These are phyloP conservation scores for Mythimna vitellina DNA, from an alignment of 2,888 invertebrate genomes.

Conservation along the genomic window DNA sequence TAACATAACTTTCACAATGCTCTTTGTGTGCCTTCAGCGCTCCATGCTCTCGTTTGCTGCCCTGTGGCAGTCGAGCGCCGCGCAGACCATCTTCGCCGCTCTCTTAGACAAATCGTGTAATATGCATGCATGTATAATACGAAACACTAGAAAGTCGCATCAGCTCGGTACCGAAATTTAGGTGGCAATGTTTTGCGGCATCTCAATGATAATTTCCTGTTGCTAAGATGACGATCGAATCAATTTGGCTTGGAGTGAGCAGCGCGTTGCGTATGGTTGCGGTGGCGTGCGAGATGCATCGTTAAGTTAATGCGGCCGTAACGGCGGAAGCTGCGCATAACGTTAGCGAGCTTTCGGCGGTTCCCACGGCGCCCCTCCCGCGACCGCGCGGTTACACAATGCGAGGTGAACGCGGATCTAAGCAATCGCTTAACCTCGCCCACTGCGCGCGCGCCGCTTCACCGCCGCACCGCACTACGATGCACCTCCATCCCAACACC, in stretches of 20 bases:
- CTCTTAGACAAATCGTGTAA: conserved; percentile 57
- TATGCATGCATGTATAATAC: conserved; percentile 46
- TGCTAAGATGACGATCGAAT: conserved; percentile 83
- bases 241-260: conserved; percentile 79
- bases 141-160: conserved; percentile 69
- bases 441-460: conserved; percentile 81
- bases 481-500: conserved; percentile 69
- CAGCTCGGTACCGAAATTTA: conserved; percentile 61
- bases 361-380: conserved; percentile 86
- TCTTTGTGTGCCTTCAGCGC: conserved; percentile 80
- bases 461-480: conserved; percentile 62
- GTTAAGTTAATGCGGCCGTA: conserved; percentile 84
- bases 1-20: conserved; percentile 85
- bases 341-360: conserved; percentile 87
- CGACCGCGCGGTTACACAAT: conserved; percentile 86
- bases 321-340: conserved; percentile 88
- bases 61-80: conserved; percentile 47
- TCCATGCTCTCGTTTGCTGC: conserved; percentile 68
- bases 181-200: conserved; percentile 72
- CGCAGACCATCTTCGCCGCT: conserved; percentile 58
- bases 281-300: conserved; percentile 84
- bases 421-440: conserved; percentile 91
- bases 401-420: conserved; percentile 91
- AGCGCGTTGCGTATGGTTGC: conserved; percentile 73
- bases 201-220: conserved; percentile 83